Base-by-base conservation (phyloP, 2,888 invertebrate species). In the Eupithecia dodoneata region DNA sequence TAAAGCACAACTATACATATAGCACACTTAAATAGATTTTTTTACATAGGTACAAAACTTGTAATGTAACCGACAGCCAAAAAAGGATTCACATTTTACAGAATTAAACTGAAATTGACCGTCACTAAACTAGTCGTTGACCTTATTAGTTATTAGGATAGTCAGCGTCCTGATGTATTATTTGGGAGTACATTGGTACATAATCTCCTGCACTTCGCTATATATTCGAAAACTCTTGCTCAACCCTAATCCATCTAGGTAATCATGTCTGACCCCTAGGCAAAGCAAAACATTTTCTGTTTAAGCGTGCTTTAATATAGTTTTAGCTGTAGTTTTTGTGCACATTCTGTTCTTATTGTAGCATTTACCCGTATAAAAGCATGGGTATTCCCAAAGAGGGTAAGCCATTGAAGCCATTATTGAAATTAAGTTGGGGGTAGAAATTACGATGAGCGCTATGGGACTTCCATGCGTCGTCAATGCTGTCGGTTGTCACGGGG, bases 371-470 rank as follows among this genome's bases (percentile, higher is more conserved):
- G n/a, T 45, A n/a, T 45, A 69, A 5, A 45, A 47, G 70, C 70
- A 30, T 7, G 74, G 70, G 59, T 74, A 74, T 74, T 70, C 69
- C 74, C 74, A 70, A 13, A 65, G 71, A 42, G n/a, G 52, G 66
- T 42, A 52, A 41, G n/a, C 65, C 73, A 66, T 70, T 70, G 70
- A 70, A 55, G 44, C 72, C 72, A 75, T 75, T 75, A 71, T 72
- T 72, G 45, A 72, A 71, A 72, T 75, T 66, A 75, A 75, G 72
- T 72, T 47, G 74, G 63, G 55, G 55, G 49, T 52, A 71, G 70
- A 47, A 70, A 70, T 70, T 70, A 47, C 45, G 45, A 55, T 59
- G 59, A 44, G 59, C 69, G 74, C 70, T 45, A 44, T 70, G 74
- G 74, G 74, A 74, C 74, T 13, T 55, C 55, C 74, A 69, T 59